Base-by-base conservation (phyloP, 2,888 invertebrate species). In the Ischnura elegans region DNA sequence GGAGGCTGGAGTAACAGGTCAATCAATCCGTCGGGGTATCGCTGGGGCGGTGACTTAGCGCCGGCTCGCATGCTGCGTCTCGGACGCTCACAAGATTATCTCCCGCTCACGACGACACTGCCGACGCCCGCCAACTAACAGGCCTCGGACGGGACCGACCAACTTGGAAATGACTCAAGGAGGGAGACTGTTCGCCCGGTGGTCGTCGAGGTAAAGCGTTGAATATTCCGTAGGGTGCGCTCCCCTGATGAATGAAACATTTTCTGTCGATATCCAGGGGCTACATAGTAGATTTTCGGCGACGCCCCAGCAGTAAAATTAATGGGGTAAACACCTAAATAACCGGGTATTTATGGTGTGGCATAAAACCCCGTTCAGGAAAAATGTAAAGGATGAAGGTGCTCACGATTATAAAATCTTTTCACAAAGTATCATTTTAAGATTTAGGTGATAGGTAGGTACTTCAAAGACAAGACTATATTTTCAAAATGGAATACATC, bases 1-100 rank as follows among this genome's bases (percentile, higher is more conserved):
- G 76, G 25, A 76, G 76, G 76, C 29, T 13, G 76, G 76, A 76
- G 76, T 76, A 76, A 36, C 76, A 36, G 76, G 76, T 76, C 76
- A 76, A 76, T 76, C 76, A 76, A 36, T 76, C 76, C 76, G 19
- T 13, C 51, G 19, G 19, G 51, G 25, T 13, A 13, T 76, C 76
- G 8, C 76, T 36, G 29, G 16, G 8, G 29, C 66, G 29, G 66
- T 76, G 66, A 76, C 66, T 76, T 76, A n/a, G n/a, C 61, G 51
- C 4, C 10, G n/a, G 5, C 29, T 76, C 76, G n/a, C 76, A 13
- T 25, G 76, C 29, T 25, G 76, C 29, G 76, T 76, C 61, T 8
- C 61, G 61, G 25, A 21, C 21, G 61, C 76, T 76, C 76, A 13
- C 76, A 36, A 76, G 76, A 76, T 76, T 36, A 76, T 76, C 76